phyloP scores from a whole-genome alignment of 1,140 invertebrate genomes.

The Pararge aegeria region DNA sequence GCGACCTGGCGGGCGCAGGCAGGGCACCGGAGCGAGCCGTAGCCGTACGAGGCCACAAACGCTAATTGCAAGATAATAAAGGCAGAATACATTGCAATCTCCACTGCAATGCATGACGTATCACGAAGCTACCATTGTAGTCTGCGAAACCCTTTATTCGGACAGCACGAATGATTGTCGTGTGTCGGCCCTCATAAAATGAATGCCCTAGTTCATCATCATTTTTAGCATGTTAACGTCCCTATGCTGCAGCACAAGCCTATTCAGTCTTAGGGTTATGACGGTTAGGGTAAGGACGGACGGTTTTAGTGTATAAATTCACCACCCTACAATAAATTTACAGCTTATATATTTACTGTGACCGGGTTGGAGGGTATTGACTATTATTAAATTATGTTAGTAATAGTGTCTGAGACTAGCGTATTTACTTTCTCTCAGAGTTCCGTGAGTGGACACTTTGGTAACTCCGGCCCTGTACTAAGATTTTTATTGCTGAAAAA shows the following conservation, averaged over 20 bases:
- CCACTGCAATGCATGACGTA: slow-evolving; percentile 19
- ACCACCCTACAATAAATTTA: too few relatives aligned
- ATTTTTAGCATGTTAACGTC: too few relatives aligned
- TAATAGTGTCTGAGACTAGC: too few relatives aligned
- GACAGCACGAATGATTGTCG: background rate
- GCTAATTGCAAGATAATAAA: slow-evolving; percentile 36
- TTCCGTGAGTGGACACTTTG: too few relatives aligned
- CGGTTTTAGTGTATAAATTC: too few relatives aligned
- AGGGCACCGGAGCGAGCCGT: slow-evolving; percentile 30
- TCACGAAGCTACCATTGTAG: slow-evolving; percentile 3
- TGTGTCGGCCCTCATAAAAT: background rate
- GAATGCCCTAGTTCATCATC: slow-evolving; percentile 1
- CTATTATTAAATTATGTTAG: too few relatives aligned
- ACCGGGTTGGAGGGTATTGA: too few relatives aligned
- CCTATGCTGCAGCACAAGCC: background rate
- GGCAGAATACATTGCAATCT: slow-evolving; percentile 24
- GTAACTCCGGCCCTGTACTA: too few relatives aligned
- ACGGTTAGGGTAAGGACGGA: too few relatives aligned
- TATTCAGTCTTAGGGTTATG: background rate
- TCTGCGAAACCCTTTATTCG: slow-evolving; percentile 3
- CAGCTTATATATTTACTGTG: too few relatives aligned
- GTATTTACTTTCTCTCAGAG: too few relatives aligned
- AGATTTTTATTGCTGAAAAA: too few relatives aligned
- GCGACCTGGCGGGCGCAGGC: slow-evolving; percentile 1
- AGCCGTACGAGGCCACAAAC: slow-evolving; percentile 35